Evolutionary conservation across 2,888 invertebrate species (phyloP), one percentile per base, ranked within the genome.

Genomic region (Lasioglossum malachurum): DNA sequence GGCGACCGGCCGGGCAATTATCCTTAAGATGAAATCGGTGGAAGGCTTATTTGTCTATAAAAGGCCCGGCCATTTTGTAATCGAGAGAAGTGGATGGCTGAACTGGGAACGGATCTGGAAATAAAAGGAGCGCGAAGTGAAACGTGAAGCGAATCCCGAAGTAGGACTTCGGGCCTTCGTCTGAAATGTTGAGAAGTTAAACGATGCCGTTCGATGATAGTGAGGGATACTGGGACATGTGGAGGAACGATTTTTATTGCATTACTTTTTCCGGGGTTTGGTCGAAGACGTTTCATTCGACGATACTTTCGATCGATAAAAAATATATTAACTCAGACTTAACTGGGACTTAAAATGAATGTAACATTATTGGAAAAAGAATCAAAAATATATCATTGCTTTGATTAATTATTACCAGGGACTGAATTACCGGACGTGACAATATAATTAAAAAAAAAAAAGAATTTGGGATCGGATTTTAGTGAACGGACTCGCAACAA

Each of bases 61-160:
- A 74, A 74, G 74, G 74, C 31, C 4, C 53, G 23, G 44, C 44
- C n/a, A 44, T 72, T 72, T 72, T 72, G 72, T 49, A 74, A 74
- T 67, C 41, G 35, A 10, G 27, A 27, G 60, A 16, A 64, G 67
- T 46, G n/a, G 23, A 35, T 49, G 16, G 7, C 64, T 67, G 67
- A 71, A 71, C 71, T n/a, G 71, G 71, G 12, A 38, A 41, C 38
- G 12, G 38, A 69, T 38, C 38, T 69, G 69, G 69, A 38, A 69
- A 69, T 38, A 38, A 71, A 71, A 69, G n/a, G 38, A 71, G 71
- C 71, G 71, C 71, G 41, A 41, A 23, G 71, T 38, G 71, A 71
- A 41, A 71, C 71, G 71, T 41, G 71, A n/a, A 71, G n/a, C n/a
- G 71, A 71, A 41, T 41, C 23, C 71, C 23, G 41, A 71, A 71